A percentile compares a stretch with the other conserved stretches of the same genome.
These are phyloP conservation scores for Cetoscarus ocellatus DNA, from an alignment of 2,797 vertebrate species.

Conservation along the genomic window DNA sequence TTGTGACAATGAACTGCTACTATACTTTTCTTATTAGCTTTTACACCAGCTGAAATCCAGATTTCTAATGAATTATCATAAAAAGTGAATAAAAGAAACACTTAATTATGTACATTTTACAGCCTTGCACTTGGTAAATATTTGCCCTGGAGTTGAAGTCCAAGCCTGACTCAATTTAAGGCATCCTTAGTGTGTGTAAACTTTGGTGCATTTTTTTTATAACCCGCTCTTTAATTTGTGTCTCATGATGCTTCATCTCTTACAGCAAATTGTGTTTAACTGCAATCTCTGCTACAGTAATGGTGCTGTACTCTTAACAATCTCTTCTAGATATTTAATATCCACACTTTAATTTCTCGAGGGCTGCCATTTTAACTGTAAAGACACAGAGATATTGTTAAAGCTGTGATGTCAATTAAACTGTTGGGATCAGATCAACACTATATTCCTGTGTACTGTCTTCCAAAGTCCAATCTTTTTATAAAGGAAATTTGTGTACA, in stretches of 20 bases:
- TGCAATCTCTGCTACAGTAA: neutral
- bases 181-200: neutral
- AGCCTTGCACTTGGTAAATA: neutral
- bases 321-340: no score
- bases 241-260: slow-evolving; percentile 16
- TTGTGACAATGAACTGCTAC: slow-evolving; percentile 9
- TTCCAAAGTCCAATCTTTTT: no score
- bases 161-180: neutral
- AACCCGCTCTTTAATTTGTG: slow-evolving; percentile 5
- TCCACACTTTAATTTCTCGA: no score
- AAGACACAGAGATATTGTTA: no score
- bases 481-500: no score
- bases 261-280: slow-evolving; percentile 14
- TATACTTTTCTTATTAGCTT: neutral
- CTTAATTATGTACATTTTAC: neutral
- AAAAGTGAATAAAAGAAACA: neutral
- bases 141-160: neutral
- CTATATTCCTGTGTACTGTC: no score
- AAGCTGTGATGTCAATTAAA: no score
- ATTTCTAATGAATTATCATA: neutral
- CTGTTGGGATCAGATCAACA: no score
- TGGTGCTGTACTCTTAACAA: no score
- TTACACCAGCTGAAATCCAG: neutral
- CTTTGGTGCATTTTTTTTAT: neutral
- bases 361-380: no score